phyloP scores from a whole-genome alignment of 1,140 invertebrate species.

The Contarinia nasturtii region DNA sequence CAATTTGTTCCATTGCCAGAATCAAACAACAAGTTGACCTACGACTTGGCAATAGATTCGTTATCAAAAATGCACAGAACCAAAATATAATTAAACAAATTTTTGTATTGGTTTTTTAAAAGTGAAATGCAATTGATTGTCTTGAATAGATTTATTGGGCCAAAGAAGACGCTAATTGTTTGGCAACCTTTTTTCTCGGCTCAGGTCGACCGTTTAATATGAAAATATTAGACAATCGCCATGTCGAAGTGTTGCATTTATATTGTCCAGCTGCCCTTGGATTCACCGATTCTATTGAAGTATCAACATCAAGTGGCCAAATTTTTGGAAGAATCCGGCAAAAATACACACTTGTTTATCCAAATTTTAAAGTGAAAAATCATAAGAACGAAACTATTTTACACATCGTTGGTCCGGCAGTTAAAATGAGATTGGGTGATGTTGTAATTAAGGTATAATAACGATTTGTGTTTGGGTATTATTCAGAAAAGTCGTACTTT shows the following conservation, averaged over 20 bases:
- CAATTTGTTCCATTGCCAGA: no score
- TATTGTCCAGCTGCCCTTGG: constrained; percentile 55
- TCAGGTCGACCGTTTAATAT: constrained; percentile 64
- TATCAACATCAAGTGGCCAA: constrained; percentile 47
- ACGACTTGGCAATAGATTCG: constrained; percentile 75
- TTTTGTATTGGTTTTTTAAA: no score
- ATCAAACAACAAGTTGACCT: constrained; percentile 76
- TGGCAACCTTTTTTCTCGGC: constrained; percentile 59
- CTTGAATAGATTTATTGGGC: constrained; percentile 68
- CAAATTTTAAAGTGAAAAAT: constrained; percentile 63
- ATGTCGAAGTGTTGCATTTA: constrained; percentile 56
- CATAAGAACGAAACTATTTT: constrained; percentile 55
- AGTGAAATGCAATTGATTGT: no score
- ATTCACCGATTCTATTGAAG: constrained; percentile 66
- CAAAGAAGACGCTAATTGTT: constrained; percentile 64
- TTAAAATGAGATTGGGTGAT: constrained; percentile 53
- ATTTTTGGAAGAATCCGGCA: constrained; percentile 62
- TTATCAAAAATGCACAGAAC: constrained; percentile 51
- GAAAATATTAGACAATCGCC: constrained; percentile 59
- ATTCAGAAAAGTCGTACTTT: no score
- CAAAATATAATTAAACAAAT: constrained; percentile 30
- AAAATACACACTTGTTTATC: constrained; percentile 63
- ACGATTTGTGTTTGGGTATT: constrained; percentile 43
- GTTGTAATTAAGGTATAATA: constrained; percentile 37
- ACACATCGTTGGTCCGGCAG: constrained; percentile 66